Evolutionary conservation across 2,888 invertebrate species (phyloP), one percentile per base, ranked within the genome.

Genomic region (Lepidocyrtoides sp.): DNA sequence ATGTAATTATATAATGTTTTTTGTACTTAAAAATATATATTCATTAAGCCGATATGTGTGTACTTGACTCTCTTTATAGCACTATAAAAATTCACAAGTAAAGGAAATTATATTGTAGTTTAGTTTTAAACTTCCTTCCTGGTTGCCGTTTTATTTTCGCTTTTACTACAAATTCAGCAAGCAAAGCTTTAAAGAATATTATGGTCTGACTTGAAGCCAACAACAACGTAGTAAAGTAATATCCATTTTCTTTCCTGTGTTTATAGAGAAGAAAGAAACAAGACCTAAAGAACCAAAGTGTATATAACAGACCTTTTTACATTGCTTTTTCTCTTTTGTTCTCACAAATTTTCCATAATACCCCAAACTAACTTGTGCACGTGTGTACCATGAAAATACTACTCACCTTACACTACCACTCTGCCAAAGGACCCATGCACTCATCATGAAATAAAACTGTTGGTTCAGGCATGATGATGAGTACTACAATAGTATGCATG

Each of bases 91-190:
- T n/a, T 41, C 3, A 0, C 72, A 36, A 83, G 63, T 26, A 10
- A 32, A 66, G 51, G 32, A 44, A 66, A 83, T 83, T 83, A 66
- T 51, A 83, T 29, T 66, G 8, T 26, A 66, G 29, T 60, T 81
- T 63, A 72, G 72, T 44, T 72, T 36, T 72, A 72, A 72, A 63
- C 29, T 63, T 60, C 81, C 83, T 83, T 83, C 83, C 66, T 44
- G 66, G 51, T 66, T 14, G n/a, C 57, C 60, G 17, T 63, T 82
- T 66, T 83, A 51, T 32, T 36, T 51, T 66, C 66, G 44, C 83
- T 69, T 32, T 57, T 29, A 26, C 26, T 12, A 7, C 29, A n/a
- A n/a, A n/a, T n/a, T n/a, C n/a, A n/a, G 2, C 32, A 63, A 8
- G 26, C 32, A 8, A 8, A 44, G 44, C 44, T 12, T 8, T 14